Evolutionary conservation across 2,888 invertebrate species (phyloP), one percentile per base, ranked within the genome.

Genomic region (Acholoe squamosa): DNA sequence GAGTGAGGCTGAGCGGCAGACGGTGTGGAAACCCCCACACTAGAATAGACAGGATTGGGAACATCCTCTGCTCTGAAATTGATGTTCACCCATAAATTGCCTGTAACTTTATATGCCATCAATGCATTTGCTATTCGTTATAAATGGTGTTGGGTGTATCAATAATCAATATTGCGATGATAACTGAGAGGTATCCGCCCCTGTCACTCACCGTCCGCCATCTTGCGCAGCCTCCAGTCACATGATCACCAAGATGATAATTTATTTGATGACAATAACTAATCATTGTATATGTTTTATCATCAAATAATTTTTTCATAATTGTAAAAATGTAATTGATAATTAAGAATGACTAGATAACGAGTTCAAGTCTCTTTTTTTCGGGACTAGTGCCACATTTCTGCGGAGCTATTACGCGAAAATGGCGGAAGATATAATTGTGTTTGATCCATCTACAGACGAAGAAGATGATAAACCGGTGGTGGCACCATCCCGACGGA

Each of bases 141-240:
- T 43, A 43, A 10, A 43, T 3, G 10, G 10, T 43, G 43, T 43
- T 43, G 10, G 3, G 3, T 43, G 10, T 43, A 43, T 43, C 43
- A 43, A 7, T 76, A 76, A 25, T 31, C 76, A 76, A 76, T 31
- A 28, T 31, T 28, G 76, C 76, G 34, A 80, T 80, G 22, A 80
- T 43, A 80, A 80, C 76, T 76, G 33, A 43, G 19, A 0, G 80
- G 80, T 52, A 54, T 86, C 86, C 86, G 86, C 86, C 86, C 86
- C 86, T 89, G 34, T 16, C 67, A 84, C 90, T 90, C 71, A 90
- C 90, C 90, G 34, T 90, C 90, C 52, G 90, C 84, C 90, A 90
- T 90, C 71, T 90, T 90, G 51, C 22, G 34, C 71, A 77, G 25
- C 61, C 61, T 67, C 28, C 22, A 28, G 71, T 90, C 90, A 90